These are phyloP conservation scores for Willowsia nigromaculata DNA, from an alignment of 2,888 invertebrate genomes.

Conservation along the genomic window DNA sequence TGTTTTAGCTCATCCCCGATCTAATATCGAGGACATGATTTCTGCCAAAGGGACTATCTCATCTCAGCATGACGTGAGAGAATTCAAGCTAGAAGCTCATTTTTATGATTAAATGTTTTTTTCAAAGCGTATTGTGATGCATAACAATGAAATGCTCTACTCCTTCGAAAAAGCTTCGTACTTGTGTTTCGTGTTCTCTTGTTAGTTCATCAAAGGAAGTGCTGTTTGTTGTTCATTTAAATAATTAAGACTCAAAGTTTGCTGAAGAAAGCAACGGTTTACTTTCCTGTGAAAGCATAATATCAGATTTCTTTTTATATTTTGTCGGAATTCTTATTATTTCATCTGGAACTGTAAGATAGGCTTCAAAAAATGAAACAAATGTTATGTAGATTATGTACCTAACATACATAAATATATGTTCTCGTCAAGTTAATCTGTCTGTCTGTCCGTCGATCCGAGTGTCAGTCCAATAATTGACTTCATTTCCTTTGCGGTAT, in stretches of 20 bases:
- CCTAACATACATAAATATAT: too few relatives aligned
- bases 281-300: background rate
- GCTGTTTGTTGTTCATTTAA: constrained; percentile 9
- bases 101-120: background rate
- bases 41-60: too few relatives aligned
- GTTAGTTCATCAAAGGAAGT: constrained; percentile 11
- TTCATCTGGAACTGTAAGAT: too few relatives aligned
- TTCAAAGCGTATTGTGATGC: background rate
- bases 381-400: too few relatives aligned
- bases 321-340: background rate
- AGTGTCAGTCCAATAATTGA: too few relatives aligned
- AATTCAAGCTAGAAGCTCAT: background rate
- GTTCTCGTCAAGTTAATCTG: too few relatives aligned
- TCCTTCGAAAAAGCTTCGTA: background rate
- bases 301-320: background rate
- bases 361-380: too few relatives aligned
- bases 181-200: background rate
- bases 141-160: background rate
- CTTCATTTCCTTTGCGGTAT: too few relatives aligned
- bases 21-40: too few relatives aligned
- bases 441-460: too few relatives aligned
- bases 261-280: background rate
- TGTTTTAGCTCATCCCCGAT: too few relatives aligned
- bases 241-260: constrained; percentile 5
- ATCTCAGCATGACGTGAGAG: too few relatives aligned